Conservation (phyloP, 2,888 invertebrate species). For the Aphidius colemani region DNA sequence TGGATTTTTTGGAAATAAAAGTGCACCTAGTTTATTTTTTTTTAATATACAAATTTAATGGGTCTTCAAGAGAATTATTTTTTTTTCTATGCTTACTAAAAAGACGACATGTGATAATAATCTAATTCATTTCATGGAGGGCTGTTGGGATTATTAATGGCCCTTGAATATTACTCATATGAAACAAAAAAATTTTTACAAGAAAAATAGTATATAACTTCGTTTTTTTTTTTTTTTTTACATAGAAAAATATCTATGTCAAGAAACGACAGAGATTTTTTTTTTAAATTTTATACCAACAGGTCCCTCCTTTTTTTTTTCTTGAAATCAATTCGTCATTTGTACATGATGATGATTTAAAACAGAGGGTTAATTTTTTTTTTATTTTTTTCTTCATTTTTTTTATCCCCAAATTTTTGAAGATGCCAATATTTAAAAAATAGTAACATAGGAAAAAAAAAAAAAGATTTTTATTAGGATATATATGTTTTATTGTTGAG, state of each 20-base stretch:
- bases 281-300: constrained; percentile 17
- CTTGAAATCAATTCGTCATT: constrained; percentile 30
- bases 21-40: too few relatives aligned
- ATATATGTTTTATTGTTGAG: not conserved
- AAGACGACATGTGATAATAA: too few relatives aligned
- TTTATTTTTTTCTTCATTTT: too few relatives aligned
- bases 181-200: constrained; percentile 8
- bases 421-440: not conserved
- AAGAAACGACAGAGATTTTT: constrained; percentile 20
- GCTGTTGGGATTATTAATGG: constrained; percentile 21
- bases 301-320: constrained; percentile 27
- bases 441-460: too few relatives aligned
- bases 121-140: not conserved
- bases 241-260: too few relatives aligned
- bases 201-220: constrained; percentile 22
- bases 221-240: too few relatives aligned
- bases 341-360: too few relatives aligned
- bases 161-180: constrained; percentile 17
- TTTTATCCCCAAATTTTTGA: constrained; percentile 13
- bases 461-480: not conserved
- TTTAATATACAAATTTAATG: constrained; percentile 24
- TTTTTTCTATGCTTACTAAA: too few relatives aligned
- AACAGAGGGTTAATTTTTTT: constrained; percentile 35
- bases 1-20: too few relatives aligned
- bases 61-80: constrained; percentile 31